Base-by-base conservation (phyloP, 2,113 vertebrate species). In the Chroicocephalus ridibundus region DNA sequence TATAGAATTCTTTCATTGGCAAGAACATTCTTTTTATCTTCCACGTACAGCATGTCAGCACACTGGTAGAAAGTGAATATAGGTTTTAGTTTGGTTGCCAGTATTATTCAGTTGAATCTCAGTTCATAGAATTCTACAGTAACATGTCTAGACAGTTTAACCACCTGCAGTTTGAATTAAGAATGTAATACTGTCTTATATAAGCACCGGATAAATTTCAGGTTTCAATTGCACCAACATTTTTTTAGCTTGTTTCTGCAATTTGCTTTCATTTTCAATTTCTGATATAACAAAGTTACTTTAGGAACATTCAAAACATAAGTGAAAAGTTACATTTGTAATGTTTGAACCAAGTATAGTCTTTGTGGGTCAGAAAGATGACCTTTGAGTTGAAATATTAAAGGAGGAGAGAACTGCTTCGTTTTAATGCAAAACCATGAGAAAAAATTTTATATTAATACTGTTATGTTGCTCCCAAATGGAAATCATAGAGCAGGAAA, bases 11-110 rank as follows among this genome's bases (percentile, higher is more conserved):
- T 69, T 85, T 74, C 62, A 87, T 7, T 58, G 74, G 38, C 77
- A 87, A 80, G 70, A 89, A 65, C 32, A 93, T 52, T 87, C 46
- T 91, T 91, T 88, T 89, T 69, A 85, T 87, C 62, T 89, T 89
- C 34, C 27, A 82, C 15, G 32, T 2, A 58, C 18, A 54, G 10
- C 51, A 58, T 34, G 10, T 70, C 71, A 88, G 55, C 65, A 85
- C 19, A 65, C 9, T n/a, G 49, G 68, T 13, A 76, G 64, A 47
- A 92, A 82, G 25, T 7, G 21, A 82, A 94, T 76, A 66, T 18
- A 88, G 46, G 60, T 83, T 90, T 94, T 76, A 6, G 1, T 79
- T 44, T 77, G 40, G 12, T 62, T 87, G 47, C 51, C 75, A 80
- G 24, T 51, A 70, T 75, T 71, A 75, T 32, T 80, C 66, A 57